Conservation (phyloP, 2,113 vertebrate species). For the Hypanus sabinus region DNA sequence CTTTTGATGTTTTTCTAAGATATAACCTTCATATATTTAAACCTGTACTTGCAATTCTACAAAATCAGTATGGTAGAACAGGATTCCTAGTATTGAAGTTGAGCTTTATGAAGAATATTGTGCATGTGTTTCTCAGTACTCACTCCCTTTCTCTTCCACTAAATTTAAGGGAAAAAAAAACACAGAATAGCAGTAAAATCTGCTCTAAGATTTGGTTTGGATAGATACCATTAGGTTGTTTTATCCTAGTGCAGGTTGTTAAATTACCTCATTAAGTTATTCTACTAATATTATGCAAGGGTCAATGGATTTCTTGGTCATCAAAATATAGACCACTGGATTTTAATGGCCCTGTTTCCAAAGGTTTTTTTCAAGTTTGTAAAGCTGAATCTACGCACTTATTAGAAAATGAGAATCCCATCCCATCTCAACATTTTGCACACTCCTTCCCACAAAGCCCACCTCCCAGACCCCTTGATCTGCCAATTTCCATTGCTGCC, state of each 20-base stretch:
- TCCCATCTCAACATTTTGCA: background rate
- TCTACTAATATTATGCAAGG: background rate
- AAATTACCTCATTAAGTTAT: background rate
- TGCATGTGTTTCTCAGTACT: too few relatives aligned
- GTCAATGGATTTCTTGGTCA: background rate
- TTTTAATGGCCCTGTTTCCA: background rate
- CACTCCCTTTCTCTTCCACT: too few relatives aligned
- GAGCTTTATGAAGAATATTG: background rate
- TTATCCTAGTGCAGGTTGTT: background rate
- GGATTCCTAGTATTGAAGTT: too few relatives aligned
- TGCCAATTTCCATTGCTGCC: background rate
- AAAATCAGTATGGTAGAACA: too few relatives aligned
- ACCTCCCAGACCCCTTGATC: background rate
- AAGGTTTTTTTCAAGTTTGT: background rate
- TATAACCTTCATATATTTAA: too few relatives aligned
- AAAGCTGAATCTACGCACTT: too few relatives aligned
- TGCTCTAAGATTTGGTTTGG: too few relatives aligned
- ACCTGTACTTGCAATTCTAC: too few relatives aligned
- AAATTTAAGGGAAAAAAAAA: too few relatives aligned
- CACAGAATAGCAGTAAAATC: too few relatives aligned
- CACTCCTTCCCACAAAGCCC: background rate
- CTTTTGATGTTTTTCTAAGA: background rate
- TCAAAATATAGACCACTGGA: background rate
- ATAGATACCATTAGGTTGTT: too few relatives aligned
- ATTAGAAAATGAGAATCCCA: background rate